Evolutionary conservation across 1,140 invertebrate genomes (phyloP), one percentile per base, ranked within the genome.

Genomic region (Idris sp.): DNA sequence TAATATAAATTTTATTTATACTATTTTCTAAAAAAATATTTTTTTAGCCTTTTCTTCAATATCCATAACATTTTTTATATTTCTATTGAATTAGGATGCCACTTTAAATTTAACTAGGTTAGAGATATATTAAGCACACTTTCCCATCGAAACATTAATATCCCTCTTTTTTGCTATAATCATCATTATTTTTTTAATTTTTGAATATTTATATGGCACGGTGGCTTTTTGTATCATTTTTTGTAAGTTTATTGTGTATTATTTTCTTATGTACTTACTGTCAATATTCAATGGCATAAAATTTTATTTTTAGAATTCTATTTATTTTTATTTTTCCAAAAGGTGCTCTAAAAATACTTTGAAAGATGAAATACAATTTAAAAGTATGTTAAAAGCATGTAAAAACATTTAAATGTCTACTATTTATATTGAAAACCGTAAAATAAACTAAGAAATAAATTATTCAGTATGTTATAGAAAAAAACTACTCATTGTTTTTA

Each of bases 121-220:
- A n/a, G n/a, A n/a, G n/a, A n/a, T n/a, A n/a, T n/a, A 64, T 71
- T 54, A 40, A 64, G 58, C 36, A 72, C 51, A 72, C 68, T 72
- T 64, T 72, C 68, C 51, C 58, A 64, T 64, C 4, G 25, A 26
- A 33, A 19, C 35, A 49, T 22, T 64, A 49, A 72, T 58, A 22
- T 72, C 64, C 64, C 51, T 36, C 49, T 72, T 62, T 49, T 72
- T 44, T 11, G 10, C n/a, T 10, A 16, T 26, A 48, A 48, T 48
- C n/a, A n/a, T n/a, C n/a, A n/a, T n/a, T n/a, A n/a, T n/a, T n/a
- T n/a, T n/a, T n/a, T n/a, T n/a, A n/a, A 16, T 35, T 36, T 40
- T 48, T 48, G 49, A 41, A 43, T 58, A 18, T 10, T 4, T 28
- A 28, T 56, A 36, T 25, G 11, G 48, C 40, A 56, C 51, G 25